Evolutionary conservation across 2,888 invertebrate genomes (phyloP), one percentile per base, ranked within the genome.

Genomic region (Diaperis boleti): DNA sequence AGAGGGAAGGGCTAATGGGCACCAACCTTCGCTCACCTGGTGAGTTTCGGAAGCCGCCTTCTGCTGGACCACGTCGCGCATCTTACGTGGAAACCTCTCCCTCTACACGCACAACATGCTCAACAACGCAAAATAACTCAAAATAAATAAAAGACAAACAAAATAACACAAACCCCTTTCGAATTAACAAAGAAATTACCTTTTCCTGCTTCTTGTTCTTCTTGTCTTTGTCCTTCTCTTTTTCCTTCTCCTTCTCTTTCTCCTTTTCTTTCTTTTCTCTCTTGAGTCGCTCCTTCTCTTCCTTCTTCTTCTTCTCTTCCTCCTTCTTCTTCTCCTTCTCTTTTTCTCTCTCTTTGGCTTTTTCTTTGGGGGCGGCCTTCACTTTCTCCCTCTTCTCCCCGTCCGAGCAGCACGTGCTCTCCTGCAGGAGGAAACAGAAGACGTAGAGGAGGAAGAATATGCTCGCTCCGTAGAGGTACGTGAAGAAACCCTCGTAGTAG

Each of bases 401-500:
- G 59, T 87, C 89, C 71, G 89, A 89, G 83, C 94, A 94, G 83
- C 94, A 94, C 67, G 92, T 87, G 82, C 92, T 94, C 80, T 95
- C 94, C 87, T 94, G 95, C 72, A 95, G 88, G 75, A 96, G 87
- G 87, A 95, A 95, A 85, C 95, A 94, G 87, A 95, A 95, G 71
- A 95, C 95, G 85, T 95, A 96, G 73, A 95, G 86, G 79, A 96
- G 87, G 85, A 96, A 96, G 75, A 95, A 85, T 82, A 96, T 94
- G 84, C 95, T 95, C 85, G 92, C 90, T 76, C 95, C 94, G 83
- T 95, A 96, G 68, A 96, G 86, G 84, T 95, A 96, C 69, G 95
- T 94, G 86, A 95, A 96, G 87, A 95, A 95, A 72, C 94, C 95
- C 87, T 96, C 95, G 83, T 95, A 96, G 85, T 95, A 96, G 83